phyloP scores from a whole-genome alignment of 2,888 invertebrate species.

The Strigamia maritima region DNA sequence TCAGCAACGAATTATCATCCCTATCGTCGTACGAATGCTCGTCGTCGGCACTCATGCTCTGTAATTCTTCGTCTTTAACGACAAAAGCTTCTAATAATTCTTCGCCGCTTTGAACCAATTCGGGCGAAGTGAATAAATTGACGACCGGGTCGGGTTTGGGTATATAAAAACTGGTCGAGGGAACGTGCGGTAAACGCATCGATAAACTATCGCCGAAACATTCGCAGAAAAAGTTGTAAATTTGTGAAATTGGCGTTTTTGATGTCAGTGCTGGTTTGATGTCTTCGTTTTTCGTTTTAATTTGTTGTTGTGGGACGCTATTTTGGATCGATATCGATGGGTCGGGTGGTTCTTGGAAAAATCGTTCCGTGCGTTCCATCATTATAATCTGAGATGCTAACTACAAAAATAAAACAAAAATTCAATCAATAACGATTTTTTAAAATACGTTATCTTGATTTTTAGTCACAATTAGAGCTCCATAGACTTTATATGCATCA shows the following conservation, averaged over 20 bases:
- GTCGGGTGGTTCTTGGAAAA: neutral
- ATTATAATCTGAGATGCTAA: neutral
- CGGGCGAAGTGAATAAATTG: conserved; percentile 44
- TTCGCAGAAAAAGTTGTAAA: conserved; percentile 49
- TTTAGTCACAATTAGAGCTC: conserved; percentile 49
- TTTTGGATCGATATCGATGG: neutral
- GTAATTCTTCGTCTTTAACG: conserved; percentile 43
- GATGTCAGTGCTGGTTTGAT: neutral
- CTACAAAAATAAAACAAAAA: neutral
- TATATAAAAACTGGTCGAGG: conserved; percentile 45
- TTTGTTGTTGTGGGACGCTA: neutral
- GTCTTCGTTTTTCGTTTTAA: neutral
- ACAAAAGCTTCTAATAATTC: conserved; percentile 47
- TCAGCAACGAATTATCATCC: conserved; percentile 44
- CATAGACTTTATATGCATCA: conserved; percentile 51
- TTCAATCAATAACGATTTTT: too few relatives aligned
- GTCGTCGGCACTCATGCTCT: conserved; percentile 45
- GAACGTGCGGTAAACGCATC: conserved; percentile 47
- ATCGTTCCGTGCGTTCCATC: neutral
- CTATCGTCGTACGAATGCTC: conserved; percentile 43
- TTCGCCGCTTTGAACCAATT: conserved; percentile 46
- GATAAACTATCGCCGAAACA: conserved; percentile 51
- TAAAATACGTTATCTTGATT: too few relatives aligned
- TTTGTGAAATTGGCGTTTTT: conserved; percentile 37
- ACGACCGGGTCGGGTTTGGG: conserved; percentile 45